These are phyloP conservation scores for Keiferia lycopersicella DNA, from an alignment of 2,888 invertebrate genomes.

Conservation along the genomic window DNA sequence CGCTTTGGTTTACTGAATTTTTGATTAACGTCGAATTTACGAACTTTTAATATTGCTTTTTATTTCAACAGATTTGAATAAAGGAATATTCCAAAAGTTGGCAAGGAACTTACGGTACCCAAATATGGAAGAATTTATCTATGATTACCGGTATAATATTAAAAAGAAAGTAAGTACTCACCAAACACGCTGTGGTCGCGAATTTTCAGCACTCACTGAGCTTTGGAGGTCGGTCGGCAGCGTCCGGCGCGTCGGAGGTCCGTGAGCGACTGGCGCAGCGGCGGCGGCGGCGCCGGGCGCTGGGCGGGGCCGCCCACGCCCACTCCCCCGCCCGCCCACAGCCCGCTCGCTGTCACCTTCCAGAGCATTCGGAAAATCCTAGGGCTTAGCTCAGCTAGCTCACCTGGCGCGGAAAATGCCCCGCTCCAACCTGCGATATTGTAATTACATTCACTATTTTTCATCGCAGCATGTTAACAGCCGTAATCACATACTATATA, in stretches of 20 bases:
- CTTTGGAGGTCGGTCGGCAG: background rate
- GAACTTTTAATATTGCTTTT: too few relatives aligned
- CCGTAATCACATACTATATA: background rate
- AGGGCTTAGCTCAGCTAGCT: background rate
- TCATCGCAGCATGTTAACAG: background rate
- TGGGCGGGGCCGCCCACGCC: slow-evolving; percentile 24
- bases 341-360: background rate
- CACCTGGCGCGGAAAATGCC: slow-evolving; percentile 10
- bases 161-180: slow-evolving; percentile 30
- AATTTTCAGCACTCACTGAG: background rate
- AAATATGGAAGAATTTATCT: too few relatives aligned
- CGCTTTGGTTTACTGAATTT: too few relatives aligned
- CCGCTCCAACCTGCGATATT: background rate
- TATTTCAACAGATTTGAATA: too few relatives aligned
- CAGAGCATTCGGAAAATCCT: slow-evolving; percentile 8
- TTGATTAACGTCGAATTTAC: too few relatives aligned
- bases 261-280: slow-evolving; percentile 17
- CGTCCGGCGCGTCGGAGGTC: background rate
- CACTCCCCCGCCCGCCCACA: slow-evolving; percentile 11
- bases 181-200: slow-evolving; percentile 17
- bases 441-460: slow-evolving; percentile 1
- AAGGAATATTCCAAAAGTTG: too few relatives aligned
- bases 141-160: background rate
- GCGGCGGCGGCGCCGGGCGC: slow-evolving; percentile 23
- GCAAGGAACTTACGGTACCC: too few relatives aligned